These are phyloP conservation scores for Phainopepla nitens DNA, from an alignment of 2,113 vertebrate species.

Conservation along the genomic window DNA sequence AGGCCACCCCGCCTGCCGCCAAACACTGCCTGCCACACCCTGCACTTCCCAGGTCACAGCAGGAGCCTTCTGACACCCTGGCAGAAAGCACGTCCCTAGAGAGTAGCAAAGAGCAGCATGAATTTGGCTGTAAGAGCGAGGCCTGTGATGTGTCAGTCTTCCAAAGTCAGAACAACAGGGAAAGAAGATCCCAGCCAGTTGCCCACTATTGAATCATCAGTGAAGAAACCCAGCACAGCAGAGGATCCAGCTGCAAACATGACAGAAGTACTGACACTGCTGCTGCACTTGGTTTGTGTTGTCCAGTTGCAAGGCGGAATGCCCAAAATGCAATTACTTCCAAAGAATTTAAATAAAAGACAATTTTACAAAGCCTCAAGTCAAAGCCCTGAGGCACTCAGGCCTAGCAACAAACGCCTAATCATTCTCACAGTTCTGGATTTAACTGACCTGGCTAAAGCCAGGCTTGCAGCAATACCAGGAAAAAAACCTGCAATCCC, in stretches of 20 bases:
- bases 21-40: not conserved
- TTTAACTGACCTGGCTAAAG: not conserved
- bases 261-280: not conserved
- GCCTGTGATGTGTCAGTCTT: not conserved
- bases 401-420: not conserved
- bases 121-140: not conserved
- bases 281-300: not conserved
- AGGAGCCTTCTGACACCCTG: not conserved
- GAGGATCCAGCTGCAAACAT: not conserved
- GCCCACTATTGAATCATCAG: not conserved
- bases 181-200: not conserved
- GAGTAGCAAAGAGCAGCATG: not conserved
- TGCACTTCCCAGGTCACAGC: not conserved
- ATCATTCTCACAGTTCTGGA: not conserved
- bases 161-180: not conserved
- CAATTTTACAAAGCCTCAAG: not conserved
- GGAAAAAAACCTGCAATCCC: rapidly evolving
- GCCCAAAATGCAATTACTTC: not conserved
- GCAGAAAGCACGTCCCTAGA: not conserved
- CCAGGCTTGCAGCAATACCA: not conserved
- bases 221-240: not conserved
- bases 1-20: not conserved
- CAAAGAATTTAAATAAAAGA: not conserved
- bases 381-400: not conserved
- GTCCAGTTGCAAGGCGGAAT: not conserved